These are phyloP conservation scores for Apoda limacodes DNA, from an alignment of 2,888 invertebrate species.

Conservation along the genomic window DNA sequence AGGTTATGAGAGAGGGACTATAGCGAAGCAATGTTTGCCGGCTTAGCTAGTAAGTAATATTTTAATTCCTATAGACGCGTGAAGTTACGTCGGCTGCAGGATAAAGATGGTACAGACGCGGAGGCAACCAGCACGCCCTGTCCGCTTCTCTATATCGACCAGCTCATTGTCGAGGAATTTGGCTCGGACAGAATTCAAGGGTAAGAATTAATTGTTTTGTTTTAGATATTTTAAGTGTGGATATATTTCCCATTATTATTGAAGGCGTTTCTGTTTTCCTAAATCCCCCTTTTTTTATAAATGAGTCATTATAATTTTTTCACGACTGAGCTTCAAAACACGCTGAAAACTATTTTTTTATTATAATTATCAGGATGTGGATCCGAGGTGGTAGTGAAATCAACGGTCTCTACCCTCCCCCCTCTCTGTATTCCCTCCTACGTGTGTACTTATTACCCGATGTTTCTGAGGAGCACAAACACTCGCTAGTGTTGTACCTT, in stretches of 20 bases:
- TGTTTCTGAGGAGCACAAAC: constrained; percentile 77
- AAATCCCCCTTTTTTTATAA: no score
- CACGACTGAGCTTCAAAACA: no score
- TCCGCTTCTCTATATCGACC: constrained; percentile 78
- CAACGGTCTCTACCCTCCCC: constrained; percentile 83
- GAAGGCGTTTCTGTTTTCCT: no score
- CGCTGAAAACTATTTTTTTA: constrained; percentile 3
- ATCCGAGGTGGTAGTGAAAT: constrained; percentile 72
- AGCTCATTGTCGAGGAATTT: constrained; percentile 73
- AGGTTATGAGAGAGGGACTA: no score
- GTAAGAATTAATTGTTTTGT: constrained; percentile 31
- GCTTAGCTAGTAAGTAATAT: no score
- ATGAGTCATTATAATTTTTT: no score
- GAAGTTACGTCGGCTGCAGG: constrained; percentile 60
- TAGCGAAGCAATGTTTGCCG: no score
- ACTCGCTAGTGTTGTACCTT: constrained; percentile 83
- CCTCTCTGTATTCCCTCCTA: constrained; percentile 82
- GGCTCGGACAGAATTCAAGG: constrained; percentile 62
- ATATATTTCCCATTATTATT: no score
- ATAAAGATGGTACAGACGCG: constrained; percentile 40
- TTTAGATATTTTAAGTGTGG: not conserved
- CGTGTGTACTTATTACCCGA: constrained; percentile 79
- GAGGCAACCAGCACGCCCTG: constrained; percentile 37
- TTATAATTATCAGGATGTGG: constrained; percentile 65
- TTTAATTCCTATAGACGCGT: no score